Conservation (phyloP, 2,113 vertebrate species). For the Puffinus mauretanicus region DNA sequence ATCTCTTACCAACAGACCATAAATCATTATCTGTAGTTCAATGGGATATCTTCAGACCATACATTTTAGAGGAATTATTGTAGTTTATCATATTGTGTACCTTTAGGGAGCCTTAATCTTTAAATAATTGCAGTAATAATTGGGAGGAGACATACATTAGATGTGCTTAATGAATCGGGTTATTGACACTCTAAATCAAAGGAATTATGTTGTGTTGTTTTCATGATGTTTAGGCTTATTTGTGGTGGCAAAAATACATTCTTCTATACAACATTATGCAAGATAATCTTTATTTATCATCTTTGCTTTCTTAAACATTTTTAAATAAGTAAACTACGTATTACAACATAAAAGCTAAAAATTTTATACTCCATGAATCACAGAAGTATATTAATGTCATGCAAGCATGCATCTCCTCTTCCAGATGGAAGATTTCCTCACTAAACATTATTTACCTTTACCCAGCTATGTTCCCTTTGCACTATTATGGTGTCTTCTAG, state of each 20-base stretch:
- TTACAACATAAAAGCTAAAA: background rate
- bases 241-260: background rate
- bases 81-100: background rate
- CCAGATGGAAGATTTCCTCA: background rate
- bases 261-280: background rate
- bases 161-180: background rate
- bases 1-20: background rate
- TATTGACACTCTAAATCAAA: background rate
- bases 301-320: background rate
- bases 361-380: background rate
- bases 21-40: conserved; percentile 24
- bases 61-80: background rate
- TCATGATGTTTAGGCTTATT: background rate
- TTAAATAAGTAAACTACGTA: background rate
- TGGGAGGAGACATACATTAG: background rate
- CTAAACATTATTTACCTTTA: background rate
- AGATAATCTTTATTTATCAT: background rate
- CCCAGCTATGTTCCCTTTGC: background rate
- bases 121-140: conserved; percentile 28
- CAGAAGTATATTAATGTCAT: background rate
- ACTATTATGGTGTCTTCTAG: background rate
- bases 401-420: background rate
- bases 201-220: background rate
- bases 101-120: conserved; percentile 36
- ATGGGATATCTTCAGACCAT: conserved; percentile 3